These are phyloP conservation scores for Agrochola lychnidis DNA, from an alignment of 2,888 invertebrate species.

Conservation along the genomic window DNA sequence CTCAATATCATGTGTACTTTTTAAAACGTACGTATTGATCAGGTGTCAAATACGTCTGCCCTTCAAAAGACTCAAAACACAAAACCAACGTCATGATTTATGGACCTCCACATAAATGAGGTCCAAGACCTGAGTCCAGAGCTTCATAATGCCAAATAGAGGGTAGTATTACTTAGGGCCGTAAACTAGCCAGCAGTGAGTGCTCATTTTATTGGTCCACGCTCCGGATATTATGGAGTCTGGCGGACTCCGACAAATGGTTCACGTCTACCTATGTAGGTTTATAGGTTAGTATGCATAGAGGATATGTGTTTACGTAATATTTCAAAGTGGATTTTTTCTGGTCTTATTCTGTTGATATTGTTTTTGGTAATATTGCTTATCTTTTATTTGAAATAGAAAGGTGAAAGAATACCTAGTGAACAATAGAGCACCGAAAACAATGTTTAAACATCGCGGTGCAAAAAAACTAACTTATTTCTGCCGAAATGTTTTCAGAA, in stretches of 20 bases:
- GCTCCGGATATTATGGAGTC: constrained; percentile 45
- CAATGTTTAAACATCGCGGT: not conserved
- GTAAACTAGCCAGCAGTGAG: constrained; percentile 50
- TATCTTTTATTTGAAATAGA: not conserved
- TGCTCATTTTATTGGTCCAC: constrained; percentile 52
- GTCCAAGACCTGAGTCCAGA: constrained; percentile 23
- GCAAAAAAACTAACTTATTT: not conserved
- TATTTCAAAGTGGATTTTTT: not conserved
- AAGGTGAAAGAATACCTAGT: no score
- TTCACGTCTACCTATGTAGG: constrained; percentile 18
- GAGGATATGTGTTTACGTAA: constrained; percentile 13
- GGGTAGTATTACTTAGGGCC: constrained; percentile 37
- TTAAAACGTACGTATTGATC: not conserved
- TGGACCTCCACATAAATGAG: constrained; percentile 28
- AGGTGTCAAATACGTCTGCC: constrained; percentile 7
- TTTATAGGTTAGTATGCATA: constrained; percentile 30
- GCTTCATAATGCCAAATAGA: constrained; percentile 52
- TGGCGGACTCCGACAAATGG: constrained; percentile 37
- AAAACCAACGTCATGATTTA: constrained; percentile 43
- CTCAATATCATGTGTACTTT: not conserved
- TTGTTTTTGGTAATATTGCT: not conserved
- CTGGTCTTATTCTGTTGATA: not conserved
- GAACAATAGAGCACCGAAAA: no score
- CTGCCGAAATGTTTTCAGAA: not conserved
- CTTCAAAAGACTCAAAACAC: constrained; percentile 6